Evolutionary conservation across 23 tunicate species (phyloP), one percentile per base, ranked within the genome.

Genomic region (Trididemnum clinides): DNA sequence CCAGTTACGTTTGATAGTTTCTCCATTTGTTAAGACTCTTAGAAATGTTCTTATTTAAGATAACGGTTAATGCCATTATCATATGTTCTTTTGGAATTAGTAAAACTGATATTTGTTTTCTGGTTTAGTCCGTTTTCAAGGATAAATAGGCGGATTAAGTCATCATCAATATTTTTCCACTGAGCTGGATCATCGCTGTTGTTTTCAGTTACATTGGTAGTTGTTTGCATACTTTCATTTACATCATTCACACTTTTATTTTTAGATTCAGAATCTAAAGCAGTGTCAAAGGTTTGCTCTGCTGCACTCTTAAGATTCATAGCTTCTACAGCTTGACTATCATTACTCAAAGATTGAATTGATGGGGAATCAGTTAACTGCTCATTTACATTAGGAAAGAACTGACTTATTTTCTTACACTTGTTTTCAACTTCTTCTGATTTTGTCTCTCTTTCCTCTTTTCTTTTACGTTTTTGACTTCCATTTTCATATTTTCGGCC

Each of bases 111-210:
- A 29, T 66, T 66, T 66, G 75, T 66, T 29, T 66, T 66, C 75
- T 66, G 75, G 75, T 66, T 31, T 31, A 66, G 37, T 66, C 37
- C 36, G 12, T 66, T 66, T 66, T 66, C 75, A 28, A 66, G 75
- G 75, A 66, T 29, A 31, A 29, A 31, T 31, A 66, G 22, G 75
- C 75, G 75, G 37, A n/a, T n/a, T n/a, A 66, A 66, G n/a, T 66
- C 75, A 66, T 66, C 75, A 66, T 66, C 75, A 28, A 66, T 66
- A 66, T 66, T 31, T 66, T 66, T 31, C 37, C 75, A 66, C 75
- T 4, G n/a, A 66, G 75, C 75, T 66, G 75, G 75, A 66, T 66
- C 75, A 66, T 66, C 37, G 75, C 75, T 66, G 31, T 66, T 28
- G 37, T 5, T 29, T 66, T 66, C 75, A 66, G 75, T 28, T 66